phyloP scores from a whole-genome alignment of 2,113 vertebrate genomes.

The Theropithecus gelada region DNA sequence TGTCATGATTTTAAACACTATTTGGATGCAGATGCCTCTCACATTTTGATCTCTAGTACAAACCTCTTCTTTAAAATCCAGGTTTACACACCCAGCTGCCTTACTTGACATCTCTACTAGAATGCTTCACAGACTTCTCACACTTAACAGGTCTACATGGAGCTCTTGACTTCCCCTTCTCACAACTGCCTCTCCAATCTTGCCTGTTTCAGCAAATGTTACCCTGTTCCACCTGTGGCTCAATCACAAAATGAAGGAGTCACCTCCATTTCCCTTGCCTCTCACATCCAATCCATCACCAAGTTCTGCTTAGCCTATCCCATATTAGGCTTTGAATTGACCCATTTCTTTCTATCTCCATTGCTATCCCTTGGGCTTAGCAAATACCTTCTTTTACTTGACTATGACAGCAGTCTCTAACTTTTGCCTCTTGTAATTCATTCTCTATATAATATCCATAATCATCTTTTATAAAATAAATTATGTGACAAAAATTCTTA shows the following conservation, averaged over 20 bases:
- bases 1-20: background rate
- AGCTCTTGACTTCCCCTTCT: background rate
- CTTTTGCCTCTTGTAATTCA: background rate
- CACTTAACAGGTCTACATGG: background rate
- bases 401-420: background rate
- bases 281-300: background rate
- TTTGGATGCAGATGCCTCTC: background rate
- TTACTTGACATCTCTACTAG: background rate
- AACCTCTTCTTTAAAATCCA: background rate
- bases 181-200: background rate
- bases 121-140: background rate
- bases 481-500: background rate
- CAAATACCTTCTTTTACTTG: background rate
- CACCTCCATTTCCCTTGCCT: background rate
- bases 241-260: background rate
- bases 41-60: background rate
- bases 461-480: constrained; percentile 10
- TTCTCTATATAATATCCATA: background rate
- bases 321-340: background rate
- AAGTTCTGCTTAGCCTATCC: background rate
- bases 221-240: background rate
- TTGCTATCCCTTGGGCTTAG: background rate
- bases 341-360: background rate
- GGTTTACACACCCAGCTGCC: background rate
- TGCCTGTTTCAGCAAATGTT: background rate